A percentile compares a stretch with the other conserved stretches of the same genome.
Conservation (phyloP, 23 tunicate species). For the Trididemnum nubilum region DNA sequence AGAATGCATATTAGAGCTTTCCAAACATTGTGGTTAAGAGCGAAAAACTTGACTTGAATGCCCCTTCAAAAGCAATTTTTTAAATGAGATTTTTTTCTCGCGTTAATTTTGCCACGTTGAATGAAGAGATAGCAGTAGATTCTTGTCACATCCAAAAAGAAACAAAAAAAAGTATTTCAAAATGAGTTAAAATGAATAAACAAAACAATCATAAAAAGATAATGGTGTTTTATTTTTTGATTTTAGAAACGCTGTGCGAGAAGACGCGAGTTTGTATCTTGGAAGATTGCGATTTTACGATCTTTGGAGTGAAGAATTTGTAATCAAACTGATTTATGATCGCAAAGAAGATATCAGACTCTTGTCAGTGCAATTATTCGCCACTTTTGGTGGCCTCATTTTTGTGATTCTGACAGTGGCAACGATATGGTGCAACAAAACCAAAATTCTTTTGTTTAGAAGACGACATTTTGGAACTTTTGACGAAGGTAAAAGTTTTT, state of each 20-base stretch:
- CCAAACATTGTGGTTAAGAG: too few species aligned
- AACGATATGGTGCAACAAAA: constrained; percentile 1
- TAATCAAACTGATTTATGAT: background rate
- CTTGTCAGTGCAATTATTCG: background rate
- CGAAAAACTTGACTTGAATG: too few species aligned
- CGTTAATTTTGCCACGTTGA: too few species aligned
- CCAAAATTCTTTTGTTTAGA: background rate
- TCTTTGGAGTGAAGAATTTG: background rate
- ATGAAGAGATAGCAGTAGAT: too few species aligned
- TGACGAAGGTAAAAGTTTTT: constrained; percentile 17
- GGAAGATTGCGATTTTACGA: background rate
- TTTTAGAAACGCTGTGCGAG: background rate
- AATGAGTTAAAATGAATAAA: too few species aligned
- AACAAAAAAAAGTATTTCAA: too few species aligned
- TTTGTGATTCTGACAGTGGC: background rate
- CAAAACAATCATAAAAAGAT: background rate
- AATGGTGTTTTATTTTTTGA: background rate
- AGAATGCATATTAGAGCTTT: too few species aligned
- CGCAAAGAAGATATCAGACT: background rate
- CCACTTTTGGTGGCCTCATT: background rate
- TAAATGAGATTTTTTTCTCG: too few species aligned
- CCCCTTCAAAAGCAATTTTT: too few species aligned
- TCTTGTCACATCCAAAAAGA: too few species aligned
- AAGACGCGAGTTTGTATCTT: background rate
- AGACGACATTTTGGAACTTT: background rate